These are phyloP conservation scores for Meloidogyne exigua DNA, from an alignment of 1,140 invertebrate species.

Conservation along the genomic window DNA sequence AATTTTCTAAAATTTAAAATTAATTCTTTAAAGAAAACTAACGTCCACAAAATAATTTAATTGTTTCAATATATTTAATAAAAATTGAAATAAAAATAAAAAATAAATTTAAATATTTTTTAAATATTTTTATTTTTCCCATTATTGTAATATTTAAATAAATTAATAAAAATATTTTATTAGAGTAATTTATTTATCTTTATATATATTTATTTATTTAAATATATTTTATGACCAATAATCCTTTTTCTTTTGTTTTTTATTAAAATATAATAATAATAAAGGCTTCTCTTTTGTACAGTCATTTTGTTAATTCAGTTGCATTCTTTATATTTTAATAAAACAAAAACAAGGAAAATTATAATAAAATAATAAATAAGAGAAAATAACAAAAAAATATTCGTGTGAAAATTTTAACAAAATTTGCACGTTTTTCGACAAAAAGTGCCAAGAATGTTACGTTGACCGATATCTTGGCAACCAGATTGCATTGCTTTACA, in stretches of 20 bases:
- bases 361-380: no score
- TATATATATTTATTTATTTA: no score
- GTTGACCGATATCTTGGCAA: slow-evolving; percentile 12
- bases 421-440: slow-evolving; percentile 26
- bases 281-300: neutral
- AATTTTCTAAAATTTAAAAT: no score
- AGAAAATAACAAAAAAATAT: neutral
- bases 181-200: neutral
- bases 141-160: neutral
- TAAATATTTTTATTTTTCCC: neutral
- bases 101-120: neutral
- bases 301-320: neutral
- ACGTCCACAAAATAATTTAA: neutral
- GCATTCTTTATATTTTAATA: neutral
- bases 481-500: slow-evolving; percentile 20
- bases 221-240: neutral
- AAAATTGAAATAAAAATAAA: neutral
- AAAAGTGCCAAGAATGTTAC: slow-evolving; percentile 16
- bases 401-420: slow-evolving; percentile 11
- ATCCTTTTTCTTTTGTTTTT: neutral
- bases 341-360: neutral
- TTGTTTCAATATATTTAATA: neutral
- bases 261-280: neutral
- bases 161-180: neutral
- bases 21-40: neutral